phyloP scores from a whole-genome alignment of 2,113 vertebrate species.

The Pelusios castaneus region DNA sequence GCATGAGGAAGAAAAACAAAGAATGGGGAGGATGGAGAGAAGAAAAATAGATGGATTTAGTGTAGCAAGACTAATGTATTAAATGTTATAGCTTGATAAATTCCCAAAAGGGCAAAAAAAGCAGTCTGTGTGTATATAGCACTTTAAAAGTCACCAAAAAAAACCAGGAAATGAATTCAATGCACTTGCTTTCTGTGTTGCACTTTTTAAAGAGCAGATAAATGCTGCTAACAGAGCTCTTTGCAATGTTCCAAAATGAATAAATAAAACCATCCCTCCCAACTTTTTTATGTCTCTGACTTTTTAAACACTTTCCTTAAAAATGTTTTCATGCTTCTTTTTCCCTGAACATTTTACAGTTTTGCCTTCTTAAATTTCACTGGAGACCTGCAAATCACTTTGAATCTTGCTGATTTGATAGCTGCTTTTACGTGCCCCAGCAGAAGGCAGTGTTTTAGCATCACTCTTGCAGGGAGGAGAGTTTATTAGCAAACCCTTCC shows the following conservation, averaged over 20 bases:
- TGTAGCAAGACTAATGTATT: conserved; percentile 8
- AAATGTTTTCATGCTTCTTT: conserved; percentile 69
- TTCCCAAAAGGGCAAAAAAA: conserved; percentile 59
- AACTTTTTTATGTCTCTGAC: conserved; percentile 62
- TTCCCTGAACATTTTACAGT: conserved; percentile 68
- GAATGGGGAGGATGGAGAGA: background rate
- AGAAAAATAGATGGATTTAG: background rate
- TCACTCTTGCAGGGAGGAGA: conserved; percentile 49
- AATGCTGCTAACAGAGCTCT: conserved; percentile 62
- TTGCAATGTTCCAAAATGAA: conserved; percentile 70
- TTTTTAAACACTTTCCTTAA: conserved; percentile 74
- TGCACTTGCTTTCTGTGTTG: conserved; percentile 33
- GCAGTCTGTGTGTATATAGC: conserved; percentile 20
- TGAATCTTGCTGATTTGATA: conserved; percentile 68
- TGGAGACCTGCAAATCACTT: conserved; percentile 72
- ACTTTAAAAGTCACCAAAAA: conserved; percentile 69
- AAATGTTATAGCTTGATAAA: conserved; percentile 40
- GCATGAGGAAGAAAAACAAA: background rate
- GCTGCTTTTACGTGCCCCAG: conserved; percentile 63
- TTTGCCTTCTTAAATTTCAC: conserved; percentile 73
- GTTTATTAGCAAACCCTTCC: conserved; percentile 66
- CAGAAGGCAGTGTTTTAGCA: conserved; percentile 49
- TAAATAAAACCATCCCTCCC: conserved; percentile 70
- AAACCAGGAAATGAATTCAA: conserved; percentile 67
- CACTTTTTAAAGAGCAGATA: conserved; percentile 38